Evolutionary conservation across 2,888 invertebrate genomes (phyloP).

Genomic region (Idaea biselata): DNA sequence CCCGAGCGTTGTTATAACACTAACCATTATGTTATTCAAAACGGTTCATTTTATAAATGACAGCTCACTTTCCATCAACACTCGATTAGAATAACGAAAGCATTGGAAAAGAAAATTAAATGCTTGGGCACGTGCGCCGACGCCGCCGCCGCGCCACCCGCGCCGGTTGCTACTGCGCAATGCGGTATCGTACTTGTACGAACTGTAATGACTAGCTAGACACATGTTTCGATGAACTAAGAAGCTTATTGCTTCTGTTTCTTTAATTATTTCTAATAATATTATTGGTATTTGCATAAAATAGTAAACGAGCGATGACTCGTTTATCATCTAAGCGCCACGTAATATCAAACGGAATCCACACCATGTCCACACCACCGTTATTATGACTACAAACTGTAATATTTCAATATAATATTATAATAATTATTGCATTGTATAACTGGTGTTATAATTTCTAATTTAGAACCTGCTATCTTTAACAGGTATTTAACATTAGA

Average conservation of each 20-base stretch:
- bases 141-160: neutral
- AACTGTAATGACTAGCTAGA: neutral
- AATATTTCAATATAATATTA: too few relatives aligned
- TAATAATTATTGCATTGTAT: too few relatives aligned
- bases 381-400: neutral
- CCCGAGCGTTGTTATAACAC: neutral
- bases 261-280: too few relatives aligned
- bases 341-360: neutral
- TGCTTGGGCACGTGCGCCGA: constrained; percentile 17
- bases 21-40: neutral
- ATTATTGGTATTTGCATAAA: neutral
- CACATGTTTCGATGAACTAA: neutral
- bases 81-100: constrained; percentile 22
- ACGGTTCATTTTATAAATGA: constrained; percentile 22
- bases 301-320: neutral
- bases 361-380: neutral
- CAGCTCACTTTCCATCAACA: constrained; percentile 22
- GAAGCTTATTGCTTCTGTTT: neutral
- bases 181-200: neutral
- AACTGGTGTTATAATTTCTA: too few relatives aligned
- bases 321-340: neutral
- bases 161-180: neutral
- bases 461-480: too few relatives aligned
- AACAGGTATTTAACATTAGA: too few relatives aligned
- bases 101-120: constrained; percentile 12